Conservation (phyloP, 2,113 vertebrate species). For the Pterophyllum scalare region DNA sequence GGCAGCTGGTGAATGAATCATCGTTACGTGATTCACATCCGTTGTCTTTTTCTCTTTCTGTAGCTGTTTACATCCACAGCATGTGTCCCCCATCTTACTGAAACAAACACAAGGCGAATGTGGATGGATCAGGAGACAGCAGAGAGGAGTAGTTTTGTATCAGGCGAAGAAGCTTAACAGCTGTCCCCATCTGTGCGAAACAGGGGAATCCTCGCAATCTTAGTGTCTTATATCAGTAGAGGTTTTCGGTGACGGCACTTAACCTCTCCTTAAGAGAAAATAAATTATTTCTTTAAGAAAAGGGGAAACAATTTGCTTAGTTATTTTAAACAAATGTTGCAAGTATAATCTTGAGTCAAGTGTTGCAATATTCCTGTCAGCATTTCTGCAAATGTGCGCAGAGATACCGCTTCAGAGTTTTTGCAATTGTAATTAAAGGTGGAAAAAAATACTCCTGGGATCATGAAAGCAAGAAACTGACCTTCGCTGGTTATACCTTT, state of each 20-base stretch:
- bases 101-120: constrained; percentile 22
- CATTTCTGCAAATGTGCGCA: not conserved
- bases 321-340: constrained; percentile 23
- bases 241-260: not conserved
- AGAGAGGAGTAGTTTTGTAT: constrained; percentile 40
- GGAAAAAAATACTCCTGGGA: not conserved
- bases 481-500: constrained; percentile 21
- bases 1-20: constrained; percentile 65
- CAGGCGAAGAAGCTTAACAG: constrained; percentile 40
- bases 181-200: constrained; percentile 36
- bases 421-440: constrained; percentile 4
- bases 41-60: constrained; percentile 52
- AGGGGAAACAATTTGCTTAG: not conserved
- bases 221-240: not conserved
- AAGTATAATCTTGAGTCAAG: not conserved
- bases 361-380: not conserved
- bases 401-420: not conserved
- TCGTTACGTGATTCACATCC: constrained; percentile 61
- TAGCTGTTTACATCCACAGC: constrained; percentile 72
- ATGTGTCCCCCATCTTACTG: constrained; percentile 59
- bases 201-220: constrained; percentile 20
- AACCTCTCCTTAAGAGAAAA: constrained; percentile 6
- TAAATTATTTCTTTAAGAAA: constrained; percentile 16
- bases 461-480: constrained; percentile 47
- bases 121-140: constrained; percentile 40